Conservation (phyloP, 1,140 invertebrate genomes). For the Tetragnatha versicolor region DNA sequence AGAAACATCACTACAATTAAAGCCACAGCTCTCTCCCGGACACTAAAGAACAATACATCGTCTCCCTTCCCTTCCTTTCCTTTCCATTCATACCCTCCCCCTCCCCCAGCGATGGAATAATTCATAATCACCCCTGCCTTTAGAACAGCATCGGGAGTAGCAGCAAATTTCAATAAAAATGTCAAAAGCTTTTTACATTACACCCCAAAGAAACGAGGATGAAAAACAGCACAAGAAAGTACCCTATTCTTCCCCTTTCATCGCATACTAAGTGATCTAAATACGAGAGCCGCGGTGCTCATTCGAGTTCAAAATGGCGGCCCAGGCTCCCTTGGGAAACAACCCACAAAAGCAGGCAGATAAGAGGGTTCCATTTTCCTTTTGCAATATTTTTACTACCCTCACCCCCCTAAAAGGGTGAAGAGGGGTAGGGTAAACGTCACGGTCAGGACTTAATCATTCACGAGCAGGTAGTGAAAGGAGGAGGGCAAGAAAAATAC, state of each 20-base stretch:
- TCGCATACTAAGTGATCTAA: slow-evolving; percentile 6
- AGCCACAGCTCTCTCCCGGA: too few relatives aligned
- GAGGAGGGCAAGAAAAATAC: slow-evolving; percentile 7
- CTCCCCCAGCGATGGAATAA: slow-evolving; percentile 6
- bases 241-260: background rate
- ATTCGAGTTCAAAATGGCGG: background rate
- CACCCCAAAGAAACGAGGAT: slow-evolving; percentile 8
- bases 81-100: too few relatives aligned
- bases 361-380: background rate
- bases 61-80: too few relatives aligned
- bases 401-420: background rate
- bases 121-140: slow-evolving; percentile 1
- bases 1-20: too few relatives aligned
- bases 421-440: background rate
- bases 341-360: background rate
- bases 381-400: background rate
- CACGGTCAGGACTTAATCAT: slow-evolving; percentile 37
- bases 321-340: background rate
- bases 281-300: background rate
- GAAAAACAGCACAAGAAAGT: background rate
- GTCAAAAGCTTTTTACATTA: slow-evolving; percentile 8
- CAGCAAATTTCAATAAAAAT: slow-evolving; percentile 27
- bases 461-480: background rate
- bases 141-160: background rate
- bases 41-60: too few relatives aligned